These are phyloP conservation scores for Trididemnum clinides DNA, from an alignment of 23 tunicate species.

Conservation along the genomic window DNA sequence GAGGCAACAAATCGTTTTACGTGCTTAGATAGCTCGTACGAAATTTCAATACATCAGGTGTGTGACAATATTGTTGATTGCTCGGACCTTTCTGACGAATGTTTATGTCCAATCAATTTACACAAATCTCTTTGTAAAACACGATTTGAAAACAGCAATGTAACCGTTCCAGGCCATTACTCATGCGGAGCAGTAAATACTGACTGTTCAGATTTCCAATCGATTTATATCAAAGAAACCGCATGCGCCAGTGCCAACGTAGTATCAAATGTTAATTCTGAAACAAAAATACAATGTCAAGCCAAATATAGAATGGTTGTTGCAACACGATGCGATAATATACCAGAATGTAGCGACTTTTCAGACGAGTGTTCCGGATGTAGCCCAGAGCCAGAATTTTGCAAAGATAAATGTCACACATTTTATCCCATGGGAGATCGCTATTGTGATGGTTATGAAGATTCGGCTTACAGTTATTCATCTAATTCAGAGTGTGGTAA, in stretches of 20 bases:
- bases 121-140: not conserved
- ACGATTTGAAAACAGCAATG: not conserved
- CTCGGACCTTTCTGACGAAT: constrained; percentile 18
- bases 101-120: constrained; percentile 9
- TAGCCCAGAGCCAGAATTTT: not conserved
- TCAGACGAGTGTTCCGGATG: constrained; percentile 5
- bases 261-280: not conserved
- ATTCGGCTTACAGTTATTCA: not conserved
- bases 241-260: not conserved
- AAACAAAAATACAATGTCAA: not conserved
- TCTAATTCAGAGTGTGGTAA: not conserved
- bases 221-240: not conserved
- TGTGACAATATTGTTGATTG: constrained; percentile 12
- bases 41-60: not conserved
- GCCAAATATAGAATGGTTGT: not conserved
- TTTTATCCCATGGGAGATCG: constrained; percentile 2
- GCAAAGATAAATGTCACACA: not conserved
- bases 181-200: not conserved
- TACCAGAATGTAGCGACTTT: constrained; percentile 7
- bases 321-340: not conserved
- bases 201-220: not conserved
- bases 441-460: not conserved
- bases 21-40: not conserved
- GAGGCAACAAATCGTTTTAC: not conserved
- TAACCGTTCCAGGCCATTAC: not conserved